These are phyloP conservation scores for Heliothis subflexa DNA, from an alignment of 1,140 invertebrate genomes.

Conservation along the genomic window DNA sequence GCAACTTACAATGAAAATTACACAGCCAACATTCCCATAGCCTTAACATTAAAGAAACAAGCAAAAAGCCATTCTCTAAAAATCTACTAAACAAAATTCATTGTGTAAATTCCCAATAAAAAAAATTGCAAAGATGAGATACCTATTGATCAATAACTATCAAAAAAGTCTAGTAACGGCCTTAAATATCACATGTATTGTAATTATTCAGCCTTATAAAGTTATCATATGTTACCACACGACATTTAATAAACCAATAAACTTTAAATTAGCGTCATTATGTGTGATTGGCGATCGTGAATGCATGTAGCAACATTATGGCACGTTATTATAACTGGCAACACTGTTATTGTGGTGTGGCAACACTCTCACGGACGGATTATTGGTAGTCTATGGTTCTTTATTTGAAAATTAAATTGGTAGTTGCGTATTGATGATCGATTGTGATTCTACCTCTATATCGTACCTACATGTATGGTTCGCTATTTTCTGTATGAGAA, in stretches of 20 bases:
- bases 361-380: conserved; percentile 18
- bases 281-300: conserved; percentile 31
- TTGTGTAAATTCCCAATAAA: not conserved
- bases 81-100: not conserved
- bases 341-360: conserved; percentile 25
- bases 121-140: not conserved
- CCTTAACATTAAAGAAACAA: too few relatives aligned
- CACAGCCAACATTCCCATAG: too few relatives aligned
- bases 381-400: conserved; percentile 33
- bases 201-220: conserved; percentile 30
- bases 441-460: conserved; percentile 8
- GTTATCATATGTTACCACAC: conserved; percentile 19
- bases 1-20: too few relatives aligned
- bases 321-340: conserved; percentile 36
- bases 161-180: not conserved
- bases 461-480: not conserved
- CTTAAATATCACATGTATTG: not conserved
- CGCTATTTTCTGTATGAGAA: not conserved
- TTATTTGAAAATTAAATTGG: conserved; percentile 42
- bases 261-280: conserved; percentile 35
- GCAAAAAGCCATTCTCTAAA: not conserved
- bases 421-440: conserved; percentile 4
- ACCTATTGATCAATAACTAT: not conserved
- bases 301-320: conserved; percentile 37
- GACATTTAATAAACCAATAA: conserved; percentile 41